Evolutionary conservation across 2,797 vertebrate genomes (phyloP).

Genomic region (Xenentodon cancila): DNA sequence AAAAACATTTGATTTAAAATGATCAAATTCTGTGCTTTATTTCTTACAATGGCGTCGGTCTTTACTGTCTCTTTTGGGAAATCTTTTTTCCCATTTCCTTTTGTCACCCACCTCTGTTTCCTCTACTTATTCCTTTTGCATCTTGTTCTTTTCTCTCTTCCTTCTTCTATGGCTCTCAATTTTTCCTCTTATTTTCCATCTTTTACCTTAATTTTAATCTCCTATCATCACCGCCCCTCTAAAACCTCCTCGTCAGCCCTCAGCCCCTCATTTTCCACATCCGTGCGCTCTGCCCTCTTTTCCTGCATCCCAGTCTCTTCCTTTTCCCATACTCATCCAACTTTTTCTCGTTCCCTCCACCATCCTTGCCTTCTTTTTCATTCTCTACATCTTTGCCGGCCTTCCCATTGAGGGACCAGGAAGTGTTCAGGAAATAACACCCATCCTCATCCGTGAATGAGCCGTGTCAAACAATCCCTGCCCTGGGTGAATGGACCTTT

Average conservation of each 20-base stretch:
- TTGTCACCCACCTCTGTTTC: no score
- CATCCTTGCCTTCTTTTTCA: conserved; percentile 13
- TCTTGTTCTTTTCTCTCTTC: no score
- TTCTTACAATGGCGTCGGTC: no score
- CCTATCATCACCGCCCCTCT: background rate
- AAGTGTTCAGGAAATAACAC: conserved; percentile 81
- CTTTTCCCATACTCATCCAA: background rate
- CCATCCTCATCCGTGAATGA: conserved; percentile 75
- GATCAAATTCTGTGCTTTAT: no score
- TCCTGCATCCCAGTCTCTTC: background rate
- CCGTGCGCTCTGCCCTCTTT: background rate
- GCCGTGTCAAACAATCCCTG: conserved; percentile 64
- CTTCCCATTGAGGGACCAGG: conserved; percentile 65
- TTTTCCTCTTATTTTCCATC: background rate
- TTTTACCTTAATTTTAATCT: background rate
- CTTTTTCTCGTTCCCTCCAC: background rate
- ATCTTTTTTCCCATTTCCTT: no score
- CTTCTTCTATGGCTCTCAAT: no score
- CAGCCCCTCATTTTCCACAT: background rate
- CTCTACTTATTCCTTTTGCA: no score
- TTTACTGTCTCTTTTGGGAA: no score
- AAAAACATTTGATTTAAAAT: no score
- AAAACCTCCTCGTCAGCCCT: background rate
- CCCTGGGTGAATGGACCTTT: conserved; percentile 61
- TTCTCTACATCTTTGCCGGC: conserved; percentile 53